phyloP scores from a whole-genome alignment of 2,888 invertebrate species.

The Dusona sp. region DNA sequence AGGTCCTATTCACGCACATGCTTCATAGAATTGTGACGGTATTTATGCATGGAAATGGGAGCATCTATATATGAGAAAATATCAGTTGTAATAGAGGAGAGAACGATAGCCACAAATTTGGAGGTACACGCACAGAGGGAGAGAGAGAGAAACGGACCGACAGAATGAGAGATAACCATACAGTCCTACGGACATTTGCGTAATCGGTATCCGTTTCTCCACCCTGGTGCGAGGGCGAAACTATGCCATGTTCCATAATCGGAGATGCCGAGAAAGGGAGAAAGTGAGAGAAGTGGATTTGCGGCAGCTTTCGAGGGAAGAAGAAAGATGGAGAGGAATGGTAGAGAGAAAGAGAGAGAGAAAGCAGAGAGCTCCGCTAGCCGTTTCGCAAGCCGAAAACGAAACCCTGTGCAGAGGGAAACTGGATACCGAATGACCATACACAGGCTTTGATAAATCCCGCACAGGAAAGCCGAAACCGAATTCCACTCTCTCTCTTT shows the following conservation, averaged over 20 bases:
- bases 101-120: conserved; percentile 51
- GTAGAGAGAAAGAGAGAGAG: background rate
- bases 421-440: conserved; percentile 56
- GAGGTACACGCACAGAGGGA: background rate
- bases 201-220: conserved; percentile 62
- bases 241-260: conserved; percentile 35
- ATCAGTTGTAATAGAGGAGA: conserved; percentile 21
- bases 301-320: background rate
- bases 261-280: conserved; percentile 3
- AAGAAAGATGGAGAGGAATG: conserved; percentile 17
- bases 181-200: conserved; percentile 60
- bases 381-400: conserved; percentile 61
- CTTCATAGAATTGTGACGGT: conserved; percentile 37
- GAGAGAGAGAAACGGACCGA: conserved; percentile 17
- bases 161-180: conserved; percentile 26
- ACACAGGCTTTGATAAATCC: conserved; percentile 63
- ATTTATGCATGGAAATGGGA: background rate
- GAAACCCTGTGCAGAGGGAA: conserved; percentile 65
- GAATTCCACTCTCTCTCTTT: conserved; percentile 25
- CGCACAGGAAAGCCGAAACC: conserved; percentile 59
- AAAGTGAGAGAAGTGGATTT: conserved; percentile 10
- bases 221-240: conserved; percentile 6
- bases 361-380: conserved; percentile 47
- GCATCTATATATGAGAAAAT: background rate
- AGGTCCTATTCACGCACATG: conserved; percentile 27